Conservation (phyloP, 2,888 invertebrate genomes). For the Cecidostiba fungosa region DNA sequence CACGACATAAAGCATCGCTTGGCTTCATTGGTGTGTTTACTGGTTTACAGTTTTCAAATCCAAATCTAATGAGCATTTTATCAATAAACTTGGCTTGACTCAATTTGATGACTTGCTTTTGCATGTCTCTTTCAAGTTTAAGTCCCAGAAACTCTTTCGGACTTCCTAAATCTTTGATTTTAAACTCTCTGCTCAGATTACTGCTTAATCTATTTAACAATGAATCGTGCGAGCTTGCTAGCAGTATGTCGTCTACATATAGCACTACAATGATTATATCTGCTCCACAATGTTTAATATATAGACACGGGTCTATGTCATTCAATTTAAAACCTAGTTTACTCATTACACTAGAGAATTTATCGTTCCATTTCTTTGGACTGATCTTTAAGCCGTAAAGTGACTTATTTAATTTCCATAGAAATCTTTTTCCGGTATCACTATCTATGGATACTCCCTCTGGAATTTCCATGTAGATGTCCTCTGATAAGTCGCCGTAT, state of each 20-base stretch:
- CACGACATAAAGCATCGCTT: no score
- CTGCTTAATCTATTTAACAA: neutral
- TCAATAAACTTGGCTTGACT: neutral
- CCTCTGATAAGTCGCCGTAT: neutral
- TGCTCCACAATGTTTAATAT: neutral
- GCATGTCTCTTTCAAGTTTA: slow-evolving; percentile 13
- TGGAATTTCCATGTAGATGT: neutral
- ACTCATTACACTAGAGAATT: neutral
- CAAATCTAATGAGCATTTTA: no score
- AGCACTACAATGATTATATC: neutral
- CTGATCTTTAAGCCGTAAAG: slow-evolving; percentile 7
- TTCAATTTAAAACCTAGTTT: neutral
- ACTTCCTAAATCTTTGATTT: slow-evolving; percentile 40
- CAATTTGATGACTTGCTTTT: neutral
- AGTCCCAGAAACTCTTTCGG: slow-evolving; percentile 38
- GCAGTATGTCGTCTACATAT: slow-evolving; percentile 10
- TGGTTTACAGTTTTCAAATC: no score
- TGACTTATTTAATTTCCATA: slow-evolving; percentile 5
- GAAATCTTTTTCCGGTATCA: neutral
- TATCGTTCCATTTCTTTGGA: slow-evolving; percentile 15
- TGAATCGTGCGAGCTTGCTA: neutral
- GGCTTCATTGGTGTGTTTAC: no score
- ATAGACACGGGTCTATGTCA: slow-evolving; percentile 14
- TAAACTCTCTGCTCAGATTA: slow-evolving; percentile 20
- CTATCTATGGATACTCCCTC: neutral